Evolutionary conservation across 2,888 invertebrate species (phyloP).

Genomic region (Andrena trimmerana): DNA sequence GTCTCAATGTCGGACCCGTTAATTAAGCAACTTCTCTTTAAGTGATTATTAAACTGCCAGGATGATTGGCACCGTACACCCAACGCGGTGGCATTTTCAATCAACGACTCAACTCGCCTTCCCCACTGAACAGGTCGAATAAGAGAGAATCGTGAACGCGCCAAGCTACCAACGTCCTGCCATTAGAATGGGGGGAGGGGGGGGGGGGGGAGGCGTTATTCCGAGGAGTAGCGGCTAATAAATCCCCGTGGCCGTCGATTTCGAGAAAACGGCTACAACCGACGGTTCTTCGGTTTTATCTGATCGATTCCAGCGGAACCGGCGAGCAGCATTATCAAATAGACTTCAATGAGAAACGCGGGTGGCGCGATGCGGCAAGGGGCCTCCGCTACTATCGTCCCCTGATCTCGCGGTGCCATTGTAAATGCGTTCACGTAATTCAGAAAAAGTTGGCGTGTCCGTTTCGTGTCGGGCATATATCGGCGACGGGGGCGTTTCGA

Average conservation of each 20-base stretch:
- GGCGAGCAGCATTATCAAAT: slow-evolving; percentile 15
- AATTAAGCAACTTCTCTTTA: too few relatives aligned
- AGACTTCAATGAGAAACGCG: slow-evolving; percentile 56
- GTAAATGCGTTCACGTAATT: slow-evolving; percentile 71
- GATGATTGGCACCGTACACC: too few relatives aligned
- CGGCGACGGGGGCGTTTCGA: slow-evolving; percentile 20
- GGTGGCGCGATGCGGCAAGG: slow-evolving; percentile 26
- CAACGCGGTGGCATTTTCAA: too few relatives aligned
- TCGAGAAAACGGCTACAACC: neutral
- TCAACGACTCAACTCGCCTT: too few relatives aligned
- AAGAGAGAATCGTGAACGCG: too few relatives aligned
- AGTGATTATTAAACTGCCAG: too few relatives aligned
- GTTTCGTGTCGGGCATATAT: slow-evolving; percentile 69
- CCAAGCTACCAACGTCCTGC: too few relatives aligned
- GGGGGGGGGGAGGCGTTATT: too few relatives aligned
- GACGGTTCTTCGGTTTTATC: neutral
- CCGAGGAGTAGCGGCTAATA: neutral
- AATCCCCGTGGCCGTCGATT: neutral
- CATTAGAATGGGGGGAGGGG: too few relatives aligned
- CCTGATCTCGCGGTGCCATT: slow-evolving; percentile 60
- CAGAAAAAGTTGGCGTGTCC: slow-evolving; percentile 71
- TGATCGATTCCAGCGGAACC: slow-evolving; percentile 35
- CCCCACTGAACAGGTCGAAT: too few relatives aligned
- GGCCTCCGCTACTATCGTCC: slow-evolving; percentile 60
- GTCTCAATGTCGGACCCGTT: too few relatives aligned